Percentiles rank a stretch among this genome's conserved stretches.
Evolutionary conservation across 2,113 vertebrate genomes (phyloP).

Genomic region (Hypomesus transpacificus): DNA sequence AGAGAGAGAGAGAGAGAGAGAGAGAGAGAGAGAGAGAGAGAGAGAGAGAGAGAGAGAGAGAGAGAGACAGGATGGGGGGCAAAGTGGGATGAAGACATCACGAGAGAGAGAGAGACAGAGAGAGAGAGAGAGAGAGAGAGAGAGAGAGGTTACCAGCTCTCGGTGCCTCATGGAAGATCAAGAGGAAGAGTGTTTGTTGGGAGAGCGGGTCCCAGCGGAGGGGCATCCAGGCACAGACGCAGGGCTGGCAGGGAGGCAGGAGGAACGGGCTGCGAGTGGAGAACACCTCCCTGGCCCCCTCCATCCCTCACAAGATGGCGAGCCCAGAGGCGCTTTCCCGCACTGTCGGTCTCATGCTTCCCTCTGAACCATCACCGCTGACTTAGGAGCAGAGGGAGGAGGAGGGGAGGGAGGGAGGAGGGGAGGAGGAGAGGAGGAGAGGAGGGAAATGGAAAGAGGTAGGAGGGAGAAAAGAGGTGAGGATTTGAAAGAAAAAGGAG

Average conservation of each 20-base stretch:
- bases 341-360: not conserved
- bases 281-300: not conserved
- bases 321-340: constrained; percentile 2
- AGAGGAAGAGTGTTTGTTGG: not conserved
- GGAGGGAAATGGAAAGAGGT: constrained; percentile 11
- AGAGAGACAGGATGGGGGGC: not conserved
- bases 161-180: not conserved
- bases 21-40: not conserved
- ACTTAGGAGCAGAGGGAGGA: not conserved
- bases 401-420: not conserved
- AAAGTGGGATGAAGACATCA: not conserved
- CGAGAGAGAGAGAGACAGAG: not conserved
- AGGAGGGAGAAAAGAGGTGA: not conserved
- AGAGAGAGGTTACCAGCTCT: not conserved
- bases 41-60: not conserved
- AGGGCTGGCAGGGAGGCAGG: not conserved
- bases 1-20: not conserved
- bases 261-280: not conserved
- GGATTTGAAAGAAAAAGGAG: not conserved
- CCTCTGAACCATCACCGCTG: constrained; percentile 7
- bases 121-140: not conserved
- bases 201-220: not conserved
- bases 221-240: not conserved
- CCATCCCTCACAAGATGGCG: not conserved
- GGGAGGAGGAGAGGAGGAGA: not conserved